Evolutionary conservation across 2,113 vertebrate species (phyloP).

Genomic region (Penelope pileata): DNA sequence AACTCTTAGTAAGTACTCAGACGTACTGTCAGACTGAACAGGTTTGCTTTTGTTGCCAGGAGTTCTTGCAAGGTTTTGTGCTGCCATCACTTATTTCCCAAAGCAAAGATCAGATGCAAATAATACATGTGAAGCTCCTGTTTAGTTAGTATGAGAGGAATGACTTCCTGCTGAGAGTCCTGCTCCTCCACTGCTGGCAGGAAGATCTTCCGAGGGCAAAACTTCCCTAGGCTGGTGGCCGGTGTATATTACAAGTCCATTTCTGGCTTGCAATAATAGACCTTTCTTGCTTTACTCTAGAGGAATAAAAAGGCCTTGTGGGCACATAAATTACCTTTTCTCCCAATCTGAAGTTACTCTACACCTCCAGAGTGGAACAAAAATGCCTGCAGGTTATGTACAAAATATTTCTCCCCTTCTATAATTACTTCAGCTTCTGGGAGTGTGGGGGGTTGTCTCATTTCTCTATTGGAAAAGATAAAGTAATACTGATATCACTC

Average conservation of each 20-base stretch:
- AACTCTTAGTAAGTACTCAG: too few relatives aligned
- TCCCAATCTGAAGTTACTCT: neutral
- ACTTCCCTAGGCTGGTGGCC: accelerated
- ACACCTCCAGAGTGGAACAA: neutral
- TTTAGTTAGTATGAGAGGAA: neutral
- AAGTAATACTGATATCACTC: neutral
- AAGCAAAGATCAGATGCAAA: neutral
- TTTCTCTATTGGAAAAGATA: neutral
- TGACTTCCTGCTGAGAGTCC: neutral
- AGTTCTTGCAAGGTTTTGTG: neutral
- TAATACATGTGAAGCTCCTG: accelerated
- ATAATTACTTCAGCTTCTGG: neutral
- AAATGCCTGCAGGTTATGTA: neutral
- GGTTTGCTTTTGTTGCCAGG: neutral
- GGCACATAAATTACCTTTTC: neutral
- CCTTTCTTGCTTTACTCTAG: neutral
- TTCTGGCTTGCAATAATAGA: neutral
- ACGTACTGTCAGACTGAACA: neutral
- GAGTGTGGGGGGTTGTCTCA: neutral
- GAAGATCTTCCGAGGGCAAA: neutral
- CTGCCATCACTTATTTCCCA: neutral
- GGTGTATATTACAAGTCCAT: neutral
- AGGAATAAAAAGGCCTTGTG: neutral
- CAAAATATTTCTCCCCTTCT: neutral
- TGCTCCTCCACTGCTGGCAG: neutral